Base-by-base conservation (phyloP, 2,888 invertebrate genomes). In the Agrilus mali region DNA sequence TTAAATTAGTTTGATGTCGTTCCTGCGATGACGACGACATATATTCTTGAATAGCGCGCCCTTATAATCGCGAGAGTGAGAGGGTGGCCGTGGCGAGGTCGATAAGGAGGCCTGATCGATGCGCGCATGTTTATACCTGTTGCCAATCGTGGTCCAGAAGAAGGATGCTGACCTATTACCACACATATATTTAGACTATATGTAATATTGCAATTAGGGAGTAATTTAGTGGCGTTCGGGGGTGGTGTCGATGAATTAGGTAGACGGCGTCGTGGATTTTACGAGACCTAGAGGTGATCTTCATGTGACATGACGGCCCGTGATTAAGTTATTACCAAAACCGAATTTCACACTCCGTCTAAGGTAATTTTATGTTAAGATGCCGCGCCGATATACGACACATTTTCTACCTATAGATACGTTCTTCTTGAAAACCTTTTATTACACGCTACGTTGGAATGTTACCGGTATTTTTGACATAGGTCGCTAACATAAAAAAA, bases 61-160 rank as follows among this genome's bases (percentile, higher is more conserved):
- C 45, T 48, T 45, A 46, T 39, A 44, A 46, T 40, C 40, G 40
- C 22, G 44, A 43, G 38, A 38, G 44, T 14, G 42, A 33, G 44
- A 44, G 42, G 37, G 40, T 36, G 40, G 42, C 43, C 42, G 43
- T 20, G 34, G 34, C 20, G 40, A 41, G 50, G 48, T 50, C 50
- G 50, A 50, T 50, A 50, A 44, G 40, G 38, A 44, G 22, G 17
- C 16, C 32, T 31, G 38, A 35, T 41, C 38, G 36, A 41, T 47
- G 36, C 47, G 48, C 47, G 48, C 48, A 47, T 47, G 47, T 39
- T 47, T 46, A 33, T 48, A 59, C 59, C 58, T 60, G 59, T 59
- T 59, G 60, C 58, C 56, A 46, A 27, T 27, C 8, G 53, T 46
- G 48, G 45, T 52, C 51, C 53, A 39, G 40, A 45, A 39, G 41